Percentiles rank a stretch among this genome's conserved stretches.
Conservation (phyloP, 1,140 invertebrate species). For the Listronotus bonariensis region DNA sequence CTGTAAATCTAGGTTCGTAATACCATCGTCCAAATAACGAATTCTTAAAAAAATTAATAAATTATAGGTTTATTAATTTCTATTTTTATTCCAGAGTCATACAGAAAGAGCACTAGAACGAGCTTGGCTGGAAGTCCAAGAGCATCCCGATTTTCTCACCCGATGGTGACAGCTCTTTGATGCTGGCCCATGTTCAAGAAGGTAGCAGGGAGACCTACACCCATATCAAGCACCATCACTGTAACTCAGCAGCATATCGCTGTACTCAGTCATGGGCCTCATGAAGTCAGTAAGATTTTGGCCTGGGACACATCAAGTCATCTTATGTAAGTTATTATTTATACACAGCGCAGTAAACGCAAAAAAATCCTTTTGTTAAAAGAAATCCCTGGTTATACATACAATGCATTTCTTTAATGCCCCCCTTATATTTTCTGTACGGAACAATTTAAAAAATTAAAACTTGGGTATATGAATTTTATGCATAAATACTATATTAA, state of each 20-base stretch:
- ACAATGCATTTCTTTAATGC: no score
- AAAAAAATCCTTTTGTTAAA: no score
- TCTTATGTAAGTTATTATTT: conserved; percentile 68
- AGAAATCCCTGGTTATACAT: no score
- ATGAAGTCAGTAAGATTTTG: conserved; percentile 83
- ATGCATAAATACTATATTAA: no score
- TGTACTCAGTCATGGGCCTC: conserved; percentile 83
- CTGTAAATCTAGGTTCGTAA: no score
- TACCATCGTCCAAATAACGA: no score
- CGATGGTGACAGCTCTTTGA: conserved; percentile 81
- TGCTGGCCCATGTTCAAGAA: conserved; percentile 81
- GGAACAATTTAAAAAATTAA: no score
- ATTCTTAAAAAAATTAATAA: no score
- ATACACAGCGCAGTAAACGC: no score
- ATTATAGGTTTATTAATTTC: neutral
- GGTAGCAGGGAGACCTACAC: conserved; percentile 81
- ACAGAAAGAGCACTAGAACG: conserved; percentile 78
- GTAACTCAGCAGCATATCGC: conserved; percentile 80
- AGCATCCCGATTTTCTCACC: conserved; percentile 81
- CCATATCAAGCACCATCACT: conserved; percentile 86
- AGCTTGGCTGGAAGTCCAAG: conserved; percentile 83
- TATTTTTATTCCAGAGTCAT: conserved; percentile 64
- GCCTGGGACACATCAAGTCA: conserved; percentile 84
- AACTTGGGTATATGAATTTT: no score
- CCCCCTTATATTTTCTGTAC: no score